Percentiles rank a stretch among this genome's conserved stretches.
Conservation (phyloP, 2,113 vertebrate genomes). For the Strix aluco region DNA sequence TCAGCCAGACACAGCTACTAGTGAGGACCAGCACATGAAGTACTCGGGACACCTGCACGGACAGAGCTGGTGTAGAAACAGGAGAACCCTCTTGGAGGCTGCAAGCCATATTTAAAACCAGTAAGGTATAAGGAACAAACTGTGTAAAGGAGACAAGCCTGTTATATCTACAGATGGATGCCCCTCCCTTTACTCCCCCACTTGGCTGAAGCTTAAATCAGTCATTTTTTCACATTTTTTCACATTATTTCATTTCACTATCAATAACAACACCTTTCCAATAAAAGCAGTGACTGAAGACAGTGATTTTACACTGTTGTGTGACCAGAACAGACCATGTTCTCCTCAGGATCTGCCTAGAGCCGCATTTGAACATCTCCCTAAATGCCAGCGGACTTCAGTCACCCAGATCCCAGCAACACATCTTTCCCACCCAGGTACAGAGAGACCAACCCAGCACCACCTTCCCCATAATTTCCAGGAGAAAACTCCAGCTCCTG, state of each 20-base stretch:
- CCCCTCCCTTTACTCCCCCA: neutral
- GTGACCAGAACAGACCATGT: neutral
- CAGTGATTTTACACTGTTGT: neutral
- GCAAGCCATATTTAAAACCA: neutral
- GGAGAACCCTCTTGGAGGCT: neutral
- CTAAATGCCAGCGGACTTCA: neutral
- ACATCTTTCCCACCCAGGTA: too few species aligned
- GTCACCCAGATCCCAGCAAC: neutral
- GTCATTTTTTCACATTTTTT: neutral
- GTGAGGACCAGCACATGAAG: neutral
- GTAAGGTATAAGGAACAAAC: neutral
- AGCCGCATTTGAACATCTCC: neutral
- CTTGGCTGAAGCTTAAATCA: neutral
- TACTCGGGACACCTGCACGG: neutral
- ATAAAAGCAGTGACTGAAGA: neutral
- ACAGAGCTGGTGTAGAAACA: neutral
- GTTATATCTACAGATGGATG: accelerated
- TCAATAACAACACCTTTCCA: neutral
- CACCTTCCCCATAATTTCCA: neutral
- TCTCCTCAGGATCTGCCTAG: neutral
- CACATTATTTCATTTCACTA: neutral
- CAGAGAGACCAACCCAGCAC: neutral
- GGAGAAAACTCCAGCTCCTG: neutral
- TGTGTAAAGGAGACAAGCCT: neutral
- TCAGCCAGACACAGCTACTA: neutral